phyloP scores from a whole-genome alignment of 2,113 vertebrate species.

The Crotalus tigris region DNA sequence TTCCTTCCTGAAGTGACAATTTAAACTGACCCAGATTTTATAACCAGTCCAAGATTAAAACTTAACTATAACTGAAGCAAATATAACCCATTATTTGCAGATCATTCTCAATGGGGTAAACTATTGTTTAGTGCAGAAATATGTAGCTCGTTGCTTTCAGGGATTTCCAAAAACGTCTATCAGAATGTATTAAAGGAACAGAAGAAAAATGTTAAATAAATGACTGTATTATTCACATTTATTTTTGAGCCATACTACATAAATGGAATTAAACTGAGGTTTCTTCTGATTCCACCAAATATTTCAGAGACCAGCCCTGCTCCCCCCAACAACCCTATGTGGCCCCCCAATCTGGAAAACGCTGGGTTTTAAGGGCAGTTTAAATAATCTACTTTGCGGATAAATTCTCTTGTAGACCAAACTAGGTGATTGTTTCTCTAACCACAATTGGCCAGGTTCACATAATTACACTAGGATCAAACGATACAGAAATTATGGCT shows the following conservation, averaged over 20 bases:
- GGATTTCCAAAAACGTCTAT: not conserved
- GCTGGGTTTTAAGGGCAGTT: not conserved
- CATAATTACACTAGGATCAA: not conserved
- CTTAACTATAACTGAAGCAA: not conserved
- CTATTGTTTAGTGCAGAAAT: not conserved
- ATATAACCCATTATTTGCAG: not conserved
- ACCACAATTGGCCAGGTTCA: not conserved
- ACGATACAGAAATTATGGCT: not conserved
- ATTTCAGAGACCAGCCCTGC: not conserved
- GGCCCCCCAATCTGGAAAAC: not conserved
- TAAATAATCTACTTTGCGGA: not conserved
- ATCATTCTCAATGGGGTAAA: not conserved
- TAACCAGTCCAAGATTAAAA: not conserved
- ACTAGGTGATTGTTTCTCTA: not conserved
- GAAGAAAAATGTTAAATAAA: not conserved
- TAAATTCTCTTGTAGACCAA: not conserved
- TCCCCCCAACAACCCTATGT: not conserved
- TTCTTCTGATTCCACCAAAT: not conserved
- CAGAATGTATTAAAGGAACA: not conserved
- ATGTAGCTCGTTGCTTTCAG: not conserved
- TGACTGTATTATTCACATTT: not conserved
- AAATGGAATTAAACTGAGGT: not conserved
- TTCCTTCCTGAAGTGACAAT: not conserved
- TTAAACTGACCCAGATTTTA: not conserved
- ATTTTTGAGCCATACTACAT: not conserved